Base-by-base conservation (phyloP, 2,113 vertebrate genomes). In the Ploceus nigricollis region DNA sequence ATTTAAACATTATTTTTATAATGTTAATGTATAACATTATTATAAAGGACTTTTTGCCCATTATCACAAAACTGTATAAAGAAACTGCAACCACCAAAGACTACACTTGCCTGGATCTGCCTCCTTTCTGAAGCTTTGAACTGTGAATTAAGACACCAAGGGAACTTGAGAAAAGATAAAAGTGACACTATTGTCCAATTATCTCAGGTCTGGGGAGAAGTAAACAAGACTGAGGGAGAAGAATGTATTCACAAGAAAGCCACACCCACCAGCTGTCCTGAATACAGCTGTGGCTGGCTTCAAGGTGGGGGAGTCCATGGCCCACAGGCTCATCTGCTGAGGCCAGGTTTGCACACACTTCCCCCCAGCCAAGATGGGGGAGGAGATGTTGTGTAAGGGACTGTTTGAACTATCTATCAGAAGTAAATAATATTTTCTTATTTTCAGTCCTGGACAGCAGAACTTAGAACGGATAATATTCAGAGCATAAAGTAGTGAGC, bases 371-470 rank as follows among this genome's bases (percentile, higher is more conserved):
- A 16, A 37, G 40, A 15, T 20, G 10, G 77, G 25, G 18, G 23
- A 84, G 15, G 18, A 64, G 48, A 40, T 65, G 22, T 35, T 91
- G 50, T 20, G 10, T 37, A 81, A 42, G 13, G 7, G 6, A 77
- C 45, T 48, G 15, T 56, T 57, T 66, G 35, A 90, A 48, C 39
- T 51, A 48, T 6, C 15, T 37, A 35, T 40, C 15, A 66, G 48
- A 84, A 89, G 19, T 70, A 88, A 94, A 82, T 18, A 57, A 42
- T 48, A 10, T 89, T 68, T 79, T 60, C 42, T 66, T 83, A 9
- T 51, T 93, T 93, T 92, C 39, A 57, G 28, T 50, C 11, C 22
- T 40, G 17, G 23, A 45, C 21, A 87, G 40, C 8, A 64, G 27
- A 75, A 81, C 16, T 69, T 39, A 60, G 54, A 91, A 54, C 2